These are phyloP conservation scores for Drosophila algonquin DNA, from an alignment of 2,888 invertebrate genomes.

Conservation along the genomic window DNA sequence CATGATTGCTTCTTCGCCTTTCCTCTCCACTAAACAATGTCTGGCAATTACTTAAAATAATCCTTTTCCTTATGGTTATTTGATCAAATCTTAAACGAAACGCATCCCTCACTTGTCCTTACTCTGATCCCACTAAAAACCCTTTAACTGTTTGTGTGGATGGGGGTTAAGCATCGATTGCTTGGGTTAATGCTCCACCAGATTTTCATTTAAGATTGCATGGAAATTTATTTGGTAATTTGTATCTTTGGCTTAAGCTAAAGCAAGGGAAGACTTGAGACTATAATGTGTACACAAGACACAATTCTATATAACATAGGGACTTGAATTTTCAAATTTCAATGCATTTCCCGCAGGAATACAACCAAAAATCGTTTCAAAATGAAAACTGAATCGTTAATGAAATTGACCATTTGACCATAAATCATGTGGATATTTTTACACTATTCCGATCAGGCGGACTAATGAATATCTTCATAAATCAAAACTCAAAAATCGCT, in stretches of 20 bases:
- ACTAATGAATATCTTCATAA: conserved; percentile 67
- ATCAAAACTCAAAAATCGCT: conserved; percentile 56
- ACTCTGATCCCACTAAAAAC: conserved; percentile 37
- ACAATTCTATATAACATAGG: too few relatives aligned
- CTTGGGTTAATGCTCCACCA: conserved; percentile 39
- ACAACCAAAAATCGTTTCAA: not conserved
- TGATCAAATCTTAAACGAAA: conserved; percentile 70
- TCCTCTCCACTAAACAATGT: conserved; percentile 41
- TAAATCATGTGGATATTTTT: conserved; percentile 14
- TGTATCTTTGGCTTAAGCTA: conserved; percentile 5
- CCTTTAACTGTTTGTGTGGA: conserved; percentile 62
- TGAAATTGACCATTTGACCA: not conserved
- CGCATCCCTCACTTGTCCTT: conserved; percentile 40
- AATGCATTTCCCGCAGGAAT: not conserved
- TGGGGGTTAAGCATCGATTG: conserved; percentile 29
- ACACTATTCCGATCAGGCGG: conserved; percentile 24
- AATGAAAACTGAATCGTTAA: not conserved
- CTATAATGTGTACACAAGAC: not conserved
- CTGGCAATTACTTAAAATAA: conserved; percentile 75
- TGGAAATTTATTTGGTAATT: conserved; percentile 33
- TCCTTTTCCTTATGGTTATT: conserved; percentile 68
- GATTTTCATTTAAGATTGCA: conserved; percentile 71
- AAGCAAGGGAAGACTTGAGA: not conserved
- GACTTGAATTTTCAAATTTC: not conserved
- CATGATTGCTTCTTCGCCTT: conserved; percentile 5